Conservation (phyloP, 1,140 invertebrate species). For the Tachypleus tridentatus region DNA sequence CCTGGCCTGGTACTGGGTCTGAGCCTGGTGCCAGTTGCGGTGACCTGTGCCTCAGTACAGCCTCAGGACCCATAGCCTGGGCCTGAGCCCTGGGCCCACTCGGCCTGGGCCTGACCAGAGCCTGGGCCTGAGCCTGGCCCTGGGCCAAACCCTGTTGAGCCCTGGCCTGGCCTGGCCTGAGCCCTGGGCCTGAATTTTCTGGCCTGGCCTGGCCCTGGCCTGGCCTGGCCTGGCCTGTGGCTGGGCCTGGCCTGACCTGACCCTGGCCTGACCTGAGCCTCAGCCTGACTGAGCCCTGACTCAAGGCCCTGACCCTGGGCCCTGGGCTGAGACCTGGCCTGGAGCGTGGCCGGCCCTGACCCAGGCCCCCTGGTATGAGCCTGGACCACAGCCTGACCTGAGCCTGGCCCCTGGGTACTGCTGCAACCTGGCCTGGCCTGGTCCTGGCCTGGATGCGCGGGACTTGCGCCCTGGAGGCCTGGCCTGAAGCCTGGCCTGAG, state of each 20-base stretch:
- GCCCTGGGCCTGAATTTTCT: slow-evolving; percentile 23
- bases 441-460: slow-evolving; percentile 26
- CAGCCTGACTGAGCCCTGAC: slow-evolving; percentile 21
- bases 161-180: slow-evolving; percentile 25
- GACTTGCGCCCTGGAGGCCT: too few relatives aligned
- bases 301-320: slow-evolving; percentile 24
- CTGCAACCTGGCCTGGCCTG: slow-evolving; percentile 18
- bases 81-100: too few relatives aligned
- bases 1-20: too few relatives aligned
- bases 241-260: too few relatives aligned
- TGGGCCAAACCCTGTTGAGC: too few relatives aligned
- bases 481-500: too few relatives aligned
- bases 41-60: too few relatives aligned
- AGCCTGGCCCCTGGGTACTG: slow-evolving; percentile 13
- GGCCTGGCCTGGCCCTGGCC: too few relatives aligned
- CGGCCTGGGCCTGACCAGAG: too few relatives aligned
- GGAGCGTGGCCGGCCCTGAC: slow-evolving; percentile 24
- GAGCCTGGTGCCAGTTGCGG: too few relatives aligned
- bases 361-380: slow-evolving; percentile 8
- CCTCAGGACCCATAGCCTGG: too few relatives aligned
- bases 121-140: too few relatives aligned
- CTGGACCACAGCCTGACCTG: slow-evolving; percentile 20
- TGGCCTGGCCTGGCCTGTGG: slow-evolving; percentile 23
- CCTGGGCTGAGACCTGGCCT: slow-evolving; percentile 22
- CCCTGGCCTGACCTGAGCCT: slow-evolving; percentile 23